These are phyloP conservation scores for Diacarnus erythraeanus DNA, from an alignment of 37 sponge, comb jelly and placozoan species.

Conservation along the genomic window DNA sequence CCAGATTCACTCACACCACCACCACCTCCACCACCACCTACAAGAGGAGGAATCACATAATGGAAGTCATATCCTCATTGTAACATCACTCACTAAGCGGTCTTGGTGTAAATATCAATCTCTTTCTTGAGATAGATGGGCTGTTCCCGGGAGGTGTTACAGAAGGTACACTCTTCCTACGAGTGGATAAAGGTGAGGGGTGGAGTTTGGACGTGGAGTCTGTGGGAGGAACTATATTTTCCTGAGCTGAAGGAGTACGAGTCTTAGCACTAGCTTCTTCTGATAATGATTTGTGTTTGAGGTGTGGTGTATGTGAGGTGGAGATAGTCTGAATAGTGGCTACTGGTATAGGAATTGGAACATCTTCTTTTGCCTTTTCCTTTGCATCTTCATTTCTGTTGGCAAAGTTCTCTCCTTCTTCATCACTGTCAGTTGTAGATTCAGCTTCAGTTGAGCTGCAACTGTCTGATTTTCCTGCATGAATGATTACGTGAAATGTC, in stretches of 20 bases:
- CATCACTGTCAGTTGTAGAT: background rate
- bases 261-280: too few species aligned
- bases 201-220: background rate
- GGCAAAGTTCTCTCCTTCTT: background rate
- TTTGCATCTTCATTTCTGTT: background rate
- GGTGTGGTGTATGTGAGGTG: background rate
- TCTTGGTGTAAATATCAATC: slow-evolving; percentile 7
- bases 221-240: background rate
- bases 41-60: background rate
- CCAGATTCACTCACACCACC: background rate
- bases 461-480: too few species aligned
- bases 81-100: slow-evolving; percentile 8
- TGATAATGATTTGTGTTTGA: background rate
- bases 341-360: too few species aligned
- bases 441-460: background rate
- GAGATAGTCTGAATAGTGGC: background rate
- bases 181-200: background rate
- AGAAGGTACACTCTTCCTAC: background rate
- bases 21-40: slow-evolving; percentile 5
- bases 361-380: background rate
- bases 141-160: background rate
- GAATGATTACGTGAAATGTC: too few species aligned
- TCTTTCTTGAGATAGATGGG: slow-evolving; percentile 11
- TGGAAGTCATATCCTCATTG: background rate
- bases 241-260: background rate